A percentile compares a stretch with the other conserved stretches of the same genome.
Evolutionary conservation across 2,888 invertebrate species (phyloP).

Genomic region (Heliconius erato): DNA sequence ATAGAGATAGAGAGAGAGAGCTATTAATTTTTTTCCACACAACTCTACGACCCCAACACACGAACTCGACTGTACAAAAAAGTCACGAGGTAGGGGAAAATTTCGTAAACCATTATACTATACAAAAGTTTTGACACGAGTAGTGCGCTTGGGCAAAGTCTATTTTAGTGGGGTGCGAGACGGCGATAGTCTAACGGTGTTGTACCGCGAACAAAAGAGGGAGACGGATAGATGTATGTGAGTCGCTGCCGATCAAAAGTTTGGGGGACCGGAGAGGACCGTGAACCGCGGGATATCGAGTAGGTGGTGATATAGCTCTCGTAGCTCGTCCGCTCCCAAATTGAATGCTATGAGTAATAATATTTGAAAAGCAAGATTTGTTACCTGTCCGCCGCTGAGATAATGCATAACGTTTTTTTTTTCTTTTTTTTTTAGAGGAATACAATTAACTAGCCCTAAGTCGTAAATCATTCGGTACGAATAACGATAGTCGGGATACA

Average conservation of each 20-base stretch:
- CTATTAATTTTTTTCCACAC: slow-evolving; percentile 76
- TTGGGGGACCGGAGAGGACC: slow-evolving; percentile 82
- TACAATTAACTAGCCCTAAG: slow-evolving; percentile 82
- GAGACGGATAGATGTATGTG: slow-evolving; percentile 79
- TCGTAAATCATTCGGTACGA: slow-evolving; percentile 76
- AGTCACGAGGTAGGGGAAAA: slow-evolving; percentile 84
- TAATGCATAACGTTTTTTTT: slow-evolving; percentile 78
- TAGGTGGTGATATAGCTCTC: slow-evolving; percentile 87
- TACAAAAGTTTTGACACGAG: slow-evolving; percentile 86
- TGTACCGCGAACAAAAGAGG: slow-evolving; percentile 69
- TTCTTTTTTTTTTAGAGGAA: slow-evolving; percentile 78
- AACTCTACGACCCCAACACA: slow-evolving; percentile 81
- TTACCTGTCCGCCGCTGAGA: slow-evolving; percentile 84
- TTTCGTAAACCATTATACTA: slow-evolving; percentile 84
- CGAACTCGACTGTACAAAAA: slow-evolving; percentile 82
- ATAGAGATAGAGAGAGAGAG: slow-evolving; percentile 63
- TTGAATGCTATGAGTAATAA: slow-evolving; percentile 86
- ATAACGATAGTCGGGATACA: slow-evolving; percentile 70
- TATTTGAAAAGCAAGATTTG: slow-evolving; percentile 86
- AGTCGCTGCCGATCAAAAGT: slow-evolving; percentile 84
- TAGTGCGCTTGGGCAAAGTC: slow-evolving; percentile 86
- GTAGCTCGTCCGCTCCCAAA: slow-evolving; percentile 82
- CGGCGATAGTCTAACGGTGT: slow-evolving; percentile 66
- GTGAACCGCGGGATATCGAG: slow-evolving; percentile 84
- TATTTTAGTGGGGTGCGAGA: slow-evolving; percentile 84